phyloP scores from a whole-genome alignment of 2,113 vertebrate genomes.

The Tragelaphus buxtoni region DNA sequence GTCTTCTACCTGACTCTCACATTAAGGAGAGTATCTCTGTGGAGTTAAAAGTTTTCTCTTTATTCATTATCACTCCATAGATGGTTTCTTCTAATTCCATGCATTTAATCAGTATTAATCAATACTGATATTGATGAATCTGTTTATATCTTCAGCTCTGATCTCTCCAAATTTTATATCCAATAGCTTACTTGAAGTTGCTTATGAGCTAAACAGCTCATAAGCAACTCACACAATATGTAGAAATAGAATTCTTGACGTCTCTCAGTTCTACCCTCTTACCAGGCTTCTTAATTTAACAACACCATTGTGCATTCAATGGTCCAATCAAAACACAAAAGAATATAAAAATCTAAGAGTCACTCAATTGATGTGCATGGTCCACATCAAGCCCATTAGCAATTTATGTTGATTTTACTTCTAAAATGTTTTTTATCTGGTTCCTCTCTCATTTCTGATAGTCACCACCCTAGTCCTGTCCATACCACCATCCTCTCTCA shows the following conservation, averaged over 20 bases:
- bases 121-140: not conserved
- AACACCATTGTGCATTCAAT: not conserved
- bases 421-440: not conserved
- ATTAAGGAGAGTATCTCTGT: not conserved
- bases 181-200: not conserved
- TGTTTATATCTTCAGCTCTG: not conserved
- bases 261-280: not conserved
- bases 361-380: not conserved
- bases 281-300: not conserved
- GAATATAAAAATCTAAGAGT: not conserved
- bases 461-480: not conserved
- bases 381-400: not conserved
- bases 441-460: not conserved
- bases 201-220: not conserved
- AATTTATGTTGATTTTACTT: not conserved
- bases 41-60: not conserved
- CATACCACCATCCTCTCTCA: not conserved
- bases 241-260: not conserved
- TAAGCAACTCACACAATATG: not conserved
- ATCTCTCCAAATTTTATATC: not conserved
- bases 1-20: not conserved
- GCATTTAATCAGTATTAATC: not conserved
- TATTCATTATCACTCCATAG: not conserved
- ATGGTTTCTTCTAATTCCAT: not conserved
- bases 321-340: not conserved